phyloP scores from a whole-genome alignment of 2,888 invertebrate species.

The Drosophila ezoana region DNA sequence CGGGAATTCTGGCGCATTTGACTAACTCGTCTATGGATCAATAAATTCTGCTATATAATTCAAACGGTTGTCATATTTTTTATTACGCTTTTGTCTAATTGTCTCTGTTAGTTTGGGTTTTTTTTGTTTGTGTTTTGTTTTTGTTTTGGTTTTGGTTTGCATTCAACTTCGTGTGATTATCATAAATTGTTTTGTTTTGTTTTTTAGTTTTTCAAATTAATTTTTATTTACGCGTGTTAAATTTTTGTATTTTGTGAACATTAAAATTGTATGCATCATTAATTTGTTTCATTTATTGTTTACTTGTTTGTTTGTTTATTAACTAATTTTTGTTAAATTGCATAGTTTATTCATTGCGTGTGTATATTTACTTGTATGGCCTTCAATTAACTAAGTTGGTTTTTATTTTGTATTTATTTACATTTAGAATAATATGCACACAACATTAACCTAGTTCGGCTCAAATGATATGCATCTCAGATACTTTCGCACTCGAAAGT shows the following conservation, averaged over 20 bases:
- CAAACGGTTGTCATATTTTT: constrained; percentile 47
- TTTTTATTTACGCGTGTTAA: constrained; percentile 42
- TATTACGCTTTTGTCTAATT: constrained; percentile 55
- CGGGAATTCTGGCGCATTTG: constrained; percentile 27
- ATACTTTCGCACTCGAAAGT: constrained; percentile 39
- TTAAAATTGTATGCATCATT: constrained; percentile 67
- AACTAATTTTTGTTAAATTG: constrained; percentile 59
- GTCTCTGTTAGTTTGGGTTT: constrained; percentile 42
- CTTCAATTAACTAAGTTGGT: constrained; percentile 63
- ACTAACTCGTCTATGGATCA: constrained; percentile 42
- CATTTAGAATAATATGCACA: constrained; percentile 81
- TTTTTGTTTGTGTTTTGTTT: constrained; percentile 8
- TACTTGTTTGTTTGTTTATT: constrained; percentile 26
- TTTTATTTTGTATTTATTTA: constrained; percentile 58
- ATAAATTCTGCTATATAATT: constrained; percentile 63
- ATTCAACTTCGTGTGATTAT: constrained; percentile 67
- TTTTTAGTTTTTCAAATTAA: constrained; percentile 31
- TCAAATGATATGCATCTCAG: constrained; percentile 58
- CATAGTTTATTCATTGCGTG: constrained; percentile 58
- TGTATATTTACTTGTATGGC: constrained; percentile 48
- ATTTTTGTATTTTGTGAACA: constrained; percentile 60
- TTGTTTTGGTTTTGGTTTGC: constrained; percentile 30
- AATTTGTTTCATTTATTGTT: constrained; percentile 52
- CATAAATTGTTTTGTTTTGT: constrained; percentile 51
- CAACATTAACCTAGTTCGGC: constrained; percentile 74